Percentiles rank a stretch among this genome's conserved stretches.
These are phyloP conservation scores for Neoseiulus cucumeris DNA, from an alignment of 1,140 invertebrate genomes.

Conservation along the genomic window DNA sequence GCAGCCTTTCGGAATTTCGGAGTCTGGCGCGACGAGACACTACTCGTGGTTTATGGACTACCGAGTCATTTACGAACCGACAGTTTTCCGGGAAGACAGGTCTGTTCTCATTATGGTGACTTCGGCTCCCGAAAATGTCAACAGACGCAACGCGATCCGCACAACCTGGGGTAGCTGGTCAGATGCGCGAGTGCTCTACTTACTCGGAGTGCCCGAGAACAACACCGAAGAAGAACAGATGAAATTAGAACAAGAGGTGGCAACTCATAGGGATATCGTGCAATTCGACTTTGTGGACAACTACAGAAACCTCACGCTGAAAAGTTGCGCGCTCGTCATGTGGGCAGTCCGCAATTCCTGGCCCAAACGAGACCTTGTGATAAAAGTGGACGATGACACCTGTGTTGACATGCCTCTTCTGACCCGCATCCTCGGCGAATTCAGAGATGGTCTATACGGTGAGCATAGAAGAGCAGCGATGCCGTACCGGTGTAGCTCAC, in stretches of 20 bases:
- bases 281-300: conserved; percentile 19
- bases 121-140: not conserved
- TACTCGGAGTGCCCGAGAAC: not conserved
- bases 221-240: not conserved
- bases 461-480: not conserved
- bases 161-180: not conserved
- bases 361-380: conserved; percentile 14
- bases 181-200: not conserved
- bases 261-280: conserved; percentile 17
- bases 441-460: not conserved
- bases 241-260: not conserved
- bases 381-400: conserved; percentile 20
- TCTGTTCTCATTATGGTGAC: not conserved
- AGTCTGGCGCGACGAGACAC: too few relatives aligned
- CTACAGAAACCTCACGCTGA: conserved; percentile 18
- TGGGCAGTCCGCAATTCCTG: conserved; percentile 20
- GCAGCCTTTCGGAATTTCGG: too few relatives aligned
- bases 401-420: conserved; percentile 34
- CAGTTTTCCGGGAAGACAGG: not conserved
- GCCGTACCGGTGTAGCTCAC: not conserved
- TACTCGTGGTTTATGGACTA: not conserved
- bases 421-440: not conserved
- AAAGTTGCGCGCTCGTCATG: conserved; percentile 16
- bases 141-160: not conserved
- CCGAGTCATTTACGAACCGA: not conserved